Evolutionary conservation across 2,113 vertebrate species (phyloP).

Genomic region (Apaloderma vittatum): DNA sequence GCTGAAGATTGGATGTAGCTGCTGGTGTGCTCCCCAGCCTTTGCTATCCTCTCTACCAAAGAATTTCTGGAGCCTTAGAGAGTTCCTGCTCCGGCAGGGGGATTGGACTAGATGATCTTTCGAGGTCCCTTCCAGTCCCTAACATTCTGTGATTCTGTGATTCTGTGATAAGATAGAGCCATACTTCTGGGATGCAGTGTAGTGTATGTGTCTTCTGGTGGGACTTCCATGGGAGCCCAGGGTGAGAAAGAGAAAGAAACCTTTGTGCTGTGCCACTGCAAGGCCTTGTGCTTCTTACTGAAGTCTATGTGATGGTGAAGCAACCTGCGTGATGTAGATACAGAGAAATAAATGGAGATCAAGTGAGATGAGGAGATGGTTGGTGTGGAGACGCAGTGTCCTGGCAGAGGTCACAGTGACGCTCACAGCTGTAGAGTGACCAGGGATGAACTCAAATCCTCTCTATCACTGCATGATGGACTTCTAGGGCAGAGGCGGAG

Average conservation of each 20-base stretch:
- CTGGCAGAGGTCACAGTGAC: background rate
- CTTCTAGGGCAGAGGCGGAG: background rate
- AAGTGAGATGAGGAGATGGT: background rate
- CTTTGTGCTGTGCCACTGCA: background rate
- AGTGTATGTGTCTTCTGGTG: background rate
- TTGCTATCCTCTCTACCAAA: background rate
- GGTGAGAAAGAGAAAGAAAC: background rate
- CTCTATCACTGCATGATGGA: background rate
- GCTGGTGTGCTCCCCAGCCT: background rate
- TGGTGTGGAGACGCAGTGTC: background rate
- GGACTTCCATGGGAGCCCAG: background rate
- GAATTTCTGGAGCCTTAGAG: background rate
- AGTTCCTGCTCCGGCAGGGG: too few relatives aligned
- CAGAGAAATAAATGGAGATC: background rate
- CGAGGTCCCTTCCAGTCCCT: too few relatives aligned
- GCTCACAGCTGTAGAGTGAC: background rate
- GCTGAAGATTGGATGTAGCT: background rate
- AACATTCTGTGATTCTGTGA: too few relatives aligned
- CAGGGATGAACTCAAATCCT: background rate
- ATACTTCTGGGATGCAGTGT: background rate
- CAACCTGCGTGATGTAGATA: background rate
- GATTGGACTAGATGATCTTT: too few relatives aligned
- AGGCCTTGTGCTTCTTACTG: background rate
- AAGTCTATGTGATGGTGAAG: background rate
- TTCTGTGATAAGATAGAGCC: fast-evolving